phyloP scores from a whole-genome alignment of 2,888 invertebrate species.

The Parnassius glacialis region DNA sequence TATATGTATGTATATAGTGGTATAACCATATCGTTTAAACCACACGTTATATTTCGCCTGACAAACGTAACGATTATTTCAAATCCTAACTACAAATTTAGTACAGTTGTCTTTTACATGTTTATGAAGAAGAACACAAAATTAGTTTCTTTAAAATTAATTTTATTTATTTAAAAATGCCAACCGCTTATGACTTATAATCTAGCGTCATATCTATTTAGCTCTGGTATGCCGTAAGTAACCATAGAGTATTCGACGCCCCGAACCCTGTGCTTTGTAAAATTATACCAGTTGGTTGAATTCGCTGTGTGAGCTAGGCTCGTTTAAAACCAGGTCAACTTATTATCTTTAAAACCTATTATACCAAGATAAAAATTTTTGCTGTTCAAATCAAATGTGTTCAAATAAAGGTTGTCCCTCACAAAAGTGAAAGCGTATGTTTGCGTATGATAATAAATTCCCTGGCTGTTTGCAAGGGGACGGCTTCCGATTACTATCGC shows the following conservation, averaged over 20 bases:
- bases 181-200: constrained; percentile 7
- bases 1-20: no score
- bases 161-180: background rate
- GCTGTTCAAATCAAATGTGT: background rate
- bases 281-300: constrained; percentile 31
- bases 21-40: no score
- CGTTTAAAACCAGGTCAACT: constrained; percentile 20
- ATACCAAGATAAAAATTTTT: constrained; percentile 5
- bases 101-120: no score
- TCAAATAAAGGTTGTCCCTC: constrained; percentile 3
- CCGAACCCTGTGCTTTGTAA: constrained; percentile 27
- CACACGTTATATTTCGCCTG: no score
- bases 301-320: constrained; percentile 29
- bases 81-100: no score
- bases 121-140: no score
- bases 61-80: no score
- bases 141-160: no score
- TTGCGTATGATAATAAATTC: no score
- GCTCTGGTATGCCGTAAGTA: constrained; percentile 44
- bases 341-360: background rate
- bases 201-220: constrained; percentile 24
- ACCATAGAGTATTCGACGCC: constrained; percentile 36
- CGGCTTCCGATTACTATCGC: no score
- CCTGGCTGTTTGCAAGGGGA: no score
- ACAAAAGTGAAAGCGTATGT: no score